Base-by-base conservation (phyloP, 2,888 invertebrate genomes). In the Opisthograptis luteolata region DNA sequence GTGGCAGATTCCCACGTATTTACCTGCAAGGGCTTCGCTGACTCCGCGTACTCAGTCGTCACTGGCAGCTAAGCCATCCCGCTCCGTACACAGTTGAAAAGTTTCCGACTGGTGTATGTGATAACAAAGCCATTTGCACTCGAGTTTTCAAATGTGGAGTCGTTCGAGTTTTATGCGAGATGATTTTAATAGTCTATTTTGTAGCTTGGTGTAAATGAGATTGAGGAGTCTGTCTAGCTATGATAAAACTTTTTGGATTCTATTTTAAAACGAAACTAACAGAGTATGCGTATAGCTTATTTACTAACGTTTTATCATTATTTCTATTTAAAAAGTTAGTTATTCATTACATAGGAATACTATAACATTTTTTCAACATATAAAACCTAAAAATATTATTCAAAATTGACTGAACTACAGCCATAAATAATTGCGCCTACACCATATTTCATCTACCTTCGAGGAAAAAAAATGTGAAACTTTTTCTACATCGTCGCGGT, bases 61-160 rank as follows among this genome's bases (percentile, higher is more conserved):
- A 80, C 54, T 54, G 53, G 45, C 50, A 62, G 72, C 75, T 84
- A 84, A 85, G 83, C 86, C 75, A 70, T 66, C 62, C 58, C 63
- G 63, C 69, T 70, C 70, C 64, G 68, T 60, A 55, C 64, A 68
- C 68, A 74, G 79, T 76, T 79, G 72, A 79, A 84, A 87, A 85
- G 71, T 87, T 87, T 76, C 68, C 70, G 81, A 75, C 76, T 84
- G 87, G 65, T 65, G 62, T 61, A 58, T 58, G 67, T 66, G 86
- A 86, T 84, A 85, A 73, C 73, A 66, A 30, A 61, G 63, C 57
- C 66, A 70, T 72, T 79, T 75, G 71, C 57, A 46, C 40, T 48
- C 44, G 30, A 43, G 34, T 49, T 56, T 52, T 55, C 24, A 36
- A 53, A 54, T 44, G 44, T 55, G 39, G 13, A 32, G 40, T 37